A percentile compares a stretch with the other conserved stretches of the same genome.
Evolutionary conservation across 2,797 vertebrate genomes (phyloP).

Genomic region (Crax fasciolata): DNA sequence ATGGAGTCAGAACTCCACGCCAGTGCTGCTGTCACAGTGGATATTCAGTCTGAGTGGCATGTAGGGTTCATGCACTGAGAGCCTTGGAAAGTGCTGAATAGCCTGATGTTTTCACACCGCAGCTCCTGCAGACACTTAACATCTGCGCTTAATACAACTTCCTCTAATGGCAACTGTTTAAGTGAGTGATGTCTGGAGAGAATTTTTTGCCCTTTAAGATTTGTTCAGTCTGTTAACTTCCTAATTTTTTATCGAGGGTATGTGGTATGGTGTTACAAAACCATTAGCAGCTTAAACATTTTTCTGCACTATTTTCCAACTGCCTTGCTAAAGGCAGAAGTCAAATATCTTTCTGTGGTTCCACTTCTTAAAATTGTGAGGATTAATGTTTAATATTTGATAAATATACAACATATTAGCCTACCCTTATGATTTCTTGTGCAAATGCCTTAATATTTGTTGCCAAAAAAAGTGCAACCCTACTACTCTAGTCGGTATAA

Average conservation of each 20-base stretch:
- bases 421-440: neutral
- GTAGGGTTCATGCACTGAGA: constrained; percentile 19
- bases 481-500: neutral
- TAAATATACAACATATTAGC: neutral
- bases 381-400: neutral
- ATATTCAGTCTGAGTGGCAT: neutral
- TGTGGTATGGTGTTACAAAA: neutral
- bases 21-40: constrained; percentile 42
- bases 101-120: neutral
- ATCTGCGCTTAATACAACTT: constrained; percentile 32
- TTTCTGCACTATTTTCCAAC: neutral
- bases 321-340: neutral
- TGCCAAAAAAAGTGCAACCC: neutral
- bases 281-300: neutral
- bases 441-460: neutral
- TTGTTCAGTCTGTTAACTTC: neutral
- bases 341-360: neutral
- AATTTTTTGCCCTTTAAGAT: constrained; percentile 38
- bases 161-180: neutral
- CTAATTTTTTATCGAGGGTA: neutral
- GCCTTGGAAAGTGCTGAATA: constrained; percentile 21
- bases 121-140: neutral
- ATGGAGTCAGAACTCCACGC: constrained; percentile 67
- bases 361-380: neutral
- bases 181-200: neutral